phyloP scores from a whole-genome alignment of 2,888 invertebrate genomes.

The Pterostichus madidus region DNA sequence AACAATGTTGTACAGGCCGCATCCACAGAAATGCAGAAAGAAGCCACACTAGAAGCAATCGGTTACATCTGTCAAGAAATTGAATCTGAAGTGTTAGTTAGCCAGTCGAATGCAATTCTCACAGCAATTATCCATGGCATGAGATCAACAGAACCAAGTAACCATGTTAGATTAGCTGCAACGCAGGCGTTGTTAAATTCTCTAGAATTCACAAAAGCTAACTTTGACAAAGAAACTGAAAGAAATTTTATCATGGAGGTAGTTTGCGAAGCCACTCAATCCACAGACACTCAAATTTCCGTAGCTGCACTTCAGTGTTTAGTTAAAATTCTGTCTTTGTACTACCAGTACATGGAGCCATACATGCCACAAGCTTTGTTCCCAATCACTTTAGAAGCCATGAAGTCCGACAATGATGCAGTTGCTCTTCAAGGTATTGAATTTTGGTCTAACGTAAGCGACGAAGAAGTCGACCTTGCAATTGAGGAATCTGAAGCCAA shows the following conservation, averaged over 20 bases:
- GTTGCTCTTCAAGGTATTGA: conserved; percentile 99
- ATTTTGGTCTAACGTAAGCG: conserved; percentile 99
- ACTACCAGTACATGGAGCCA: conserved; percentile 99
- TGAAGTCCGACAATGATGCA: conserved; percentile 98
- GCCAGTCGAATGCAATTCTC: conserved; percentile 96
- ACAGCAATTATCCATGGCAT: conserved; percentile 99
- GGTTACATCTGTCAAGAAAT: conserved; percentile 99
- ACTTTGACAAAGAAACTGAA: conserved; percentile 98
- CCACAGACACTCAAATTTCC: conserved; percentile 92
- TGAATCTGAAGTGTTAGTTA: conserved; percentile 93
- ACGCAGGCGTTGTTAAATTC: conserved; percentile 98
- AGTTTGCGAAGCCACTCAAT: conserved; percentile 99
- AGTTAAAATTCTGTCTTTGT: conserved; percentile 97
- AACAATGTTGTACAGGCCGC: conserved; percentile 92
- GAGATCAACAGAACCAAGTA: conserved; percentile 95
- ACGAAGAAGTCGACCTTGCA: conserved; percentile 97
- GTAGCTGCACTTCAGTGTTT: conserved; percentile 99
- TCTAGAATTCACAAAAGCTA: conserved; percentile 98
- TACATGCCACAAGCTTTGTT: conserved; percentile 99
- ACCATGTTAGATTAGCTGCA: conserved; percentile 96
- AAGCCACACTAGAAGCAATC: conserved; percentile 98
- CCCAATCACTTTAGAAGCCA: conserved; percentile 98
- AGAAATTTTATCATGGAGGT: conserved; percentile 99
- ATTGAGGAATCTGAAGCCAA: conserved; percentile 96
- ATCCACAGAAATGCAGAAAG: conserved; percentile 96